Evolutionary conservation across 2,888 invertebrate genomes (phyloP).

Genomic region (Pyrochroa serraticornis): DNA sequence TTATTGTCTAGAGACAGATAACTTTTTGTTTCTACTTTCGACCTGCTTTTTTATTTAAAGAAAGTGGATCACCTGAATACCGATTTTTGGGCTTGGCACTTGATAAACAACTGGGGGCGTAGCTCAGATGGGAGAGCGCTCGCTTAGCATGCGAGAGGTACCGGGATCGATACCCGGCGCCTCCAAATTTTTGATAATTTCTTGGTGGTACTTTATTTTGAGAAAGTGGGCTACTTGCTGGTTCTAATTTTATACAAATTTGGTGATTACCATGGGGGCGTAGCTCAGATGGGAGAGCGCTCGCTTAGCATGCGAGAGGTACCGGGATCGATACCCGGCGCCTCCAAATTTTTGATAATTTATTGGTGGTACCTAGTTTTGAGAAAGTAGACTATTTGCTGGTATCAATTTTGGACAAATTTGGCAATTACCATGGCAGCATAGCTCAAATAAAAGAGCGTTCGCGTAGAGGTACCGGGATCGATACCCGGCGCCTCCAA

Average conservation of each 20-base stretch:
- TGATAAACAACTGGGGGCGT: too few species aligned
- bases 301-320: conserved; percentile 57
- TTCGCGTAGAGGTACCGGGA: conserved; percentile 65
- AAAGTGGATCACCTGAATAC: too few species aligned
- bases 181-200: conserved; percentile 42
- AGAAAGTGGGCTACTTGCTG: conserved; percentile 23
- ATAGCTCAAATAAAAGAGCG: too few species aligned
- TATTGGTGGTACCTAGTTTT: too few species aligned
- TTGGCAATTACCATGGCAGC: too few species aligned
- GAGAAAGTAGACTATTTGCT: too few species aligned
- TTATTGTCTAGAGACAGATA: too few species aligned
- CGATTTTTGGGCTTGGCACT: too few species aligned
- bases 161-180: conserved; percentile 62
- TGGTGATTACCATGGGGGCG: conserved; percentile 39
- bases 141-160: conserved; percentile 65
- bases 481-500: conserved; percentile 59
- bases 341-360: conserved; percentile 49
- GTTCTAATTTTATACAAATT: conserved; percentile 2
- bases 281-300: conserved; percentile 55
- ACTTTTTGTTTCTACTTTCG: too few species aligned
- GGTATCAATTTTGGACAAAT: too few species aligned
- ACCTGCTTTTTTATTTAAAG: too few species aligned
- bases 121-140: conserved; percentile 65
- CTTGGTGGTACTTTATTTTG: conserved; percentile 17
- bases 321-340: conserved; percentile 56